A percentile compares a stretch with the other conserved stretches of the same genome.
These are phyloP conservation scores for Cephus cinctus DNA, from an alignment of 1,140 invertebrate genomes.

Conservation along the genomic window DNA sequence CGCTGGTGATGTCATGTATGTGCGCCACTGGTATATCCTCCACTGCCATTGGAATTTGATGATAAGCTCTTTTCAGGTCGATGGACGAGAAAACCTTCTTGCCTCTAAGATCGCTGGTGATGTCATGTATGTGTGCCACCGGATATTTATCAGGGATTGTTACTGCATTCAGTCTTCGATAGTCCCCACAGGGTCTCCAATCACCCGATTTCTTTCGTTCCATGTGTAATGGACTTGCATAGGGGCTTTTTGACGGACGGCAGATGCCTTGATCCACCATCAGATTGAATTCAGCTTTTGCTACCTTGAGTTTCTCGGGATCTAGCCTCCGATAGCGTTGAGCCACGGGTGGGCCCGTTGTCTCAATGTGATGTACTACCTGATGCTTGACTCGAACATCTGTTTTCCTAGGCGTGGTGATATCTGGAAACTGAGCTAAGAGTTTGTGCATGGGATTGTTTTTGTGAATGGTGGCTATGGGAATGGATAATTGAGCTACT, in stretches of 20 bases:
- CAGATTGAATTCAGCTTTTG: too few species aligned
- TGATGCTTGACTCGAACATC: too few species aligned
- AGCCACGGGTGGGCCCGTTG: constrained; percentile 39
- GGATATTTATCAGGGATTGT: constrained; percentile 39
- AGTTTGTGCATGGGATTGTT: too few species aligned
- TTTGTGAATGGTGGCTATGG: too few species aligned
- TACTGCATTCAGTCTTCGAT: constrained; percentile 46
- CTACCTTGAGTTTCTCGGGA: constrained; percentile 33
- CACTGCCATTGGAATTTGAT: constrained; percentile 26
- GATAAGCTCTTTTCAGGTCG: constrained; percentile 40
- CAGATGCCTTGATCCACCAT: too few species aligned
- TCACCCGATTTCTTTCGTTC: constrained; percentile 46
- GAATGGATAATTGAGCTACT: neutral
- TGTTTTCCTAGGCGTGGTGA: too few species aligned
- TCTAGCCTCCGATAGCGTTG: constrained; percentile 37
- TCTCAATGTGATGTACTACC: constrained; percentile 32
- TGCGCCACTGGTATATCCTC: too few species aligned
- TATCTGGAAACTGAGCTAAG: too few species aligned
- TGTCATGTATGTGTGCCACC: constrained; percentile 35
- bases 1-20: too few species aligned
- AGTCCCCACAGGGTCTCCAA: constrained; percentile 53
- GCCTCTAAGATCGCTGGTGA: too few species aligned
- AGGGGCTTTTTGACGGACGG: too few species aligned
- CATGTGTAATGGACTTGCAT: too few species aligned
- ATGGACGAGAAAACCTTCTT: constrained; percentile 40